Evolutionary conservation across 2,888 invertebrate genomes (phyloP), one percentile per base, ranked within the genome.

Genomic region (Hydraecia micacea): DNA sequence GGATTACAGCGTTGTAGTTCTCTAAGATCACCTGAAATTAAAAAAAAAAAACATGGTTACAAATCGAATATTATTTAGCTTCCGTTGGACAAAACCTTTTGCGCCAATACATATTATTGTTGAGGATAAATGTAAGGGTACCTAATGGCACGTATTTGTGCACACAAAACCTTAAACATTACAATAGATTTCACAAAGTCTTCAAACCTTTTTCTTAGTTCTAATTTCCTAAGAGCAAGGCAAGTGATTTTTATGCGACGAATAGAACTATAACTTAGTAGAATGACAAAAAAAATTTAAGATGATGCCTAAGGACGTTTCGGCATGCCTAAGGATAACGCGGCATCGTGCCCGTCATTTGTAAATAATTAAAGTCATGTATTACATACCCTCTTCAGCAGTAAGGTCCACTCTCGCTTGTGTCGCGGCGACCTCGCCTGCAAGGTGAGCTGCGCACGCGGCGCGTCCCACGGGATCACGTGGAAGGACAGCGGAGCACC

Each of bases 381-480:
- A 32, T 21, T 36, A 55, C 55, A 70, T 55, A 97, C 97, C 94
- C 97, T 93, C 94, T 97, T 97, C 78, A 97, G 94, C 91, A 95
- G 94, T 91, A 97, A 94, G 79, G 97, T 97, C 97, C 96, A 97
- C 93, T 98, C 98, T 77, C 99, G 97, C 96, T 99, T 99, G 96
- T 99, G 98, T 73, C 99, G 98, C 74, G 98, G 97, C 87, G 98
- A 98, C 70, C 98, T 96, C 25, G 99, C 99, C 96, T 98, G 98
- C 88, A 99, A 95, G 3, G 99, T 99, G 92, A 99, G 98, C 95
- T 99, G 99, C 78, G 98, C 97, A 79, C 98, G 97, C 81, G 99
- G 99, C 96, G 99, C 99, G 96, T 99, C 99, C 97, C 99, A 99
- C 67, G 99, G 99, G 92, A 99, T 98, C 89, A 99, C 99, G 97